phyloP scores from a whole-genome alignment of 2,888 invertebrate species.

The Synergus gifuensis region DNA sequence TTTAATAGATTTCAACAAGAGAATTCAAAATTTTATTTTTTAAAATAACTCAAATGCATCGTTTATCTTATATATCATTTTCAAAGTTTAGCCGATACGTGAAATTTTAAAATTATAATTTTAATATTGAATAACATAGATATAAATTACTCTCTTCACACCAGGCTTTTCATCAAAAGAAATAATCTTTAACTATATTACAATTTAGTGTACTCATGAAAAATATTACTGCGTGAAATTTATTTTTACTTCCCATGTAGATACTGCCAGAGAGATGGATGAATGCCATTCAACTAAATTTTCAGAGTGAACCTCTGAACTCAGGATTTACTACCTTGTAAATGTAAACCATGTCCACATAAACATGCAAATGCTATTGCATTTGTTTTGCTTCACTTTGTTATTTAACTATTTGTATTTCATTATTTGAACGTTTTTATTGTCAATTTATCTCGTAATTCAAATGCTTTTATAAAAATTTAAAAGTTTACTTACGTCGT shows the following conservation, averaged over 20 bases:
- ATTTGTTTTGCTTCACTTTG: not conserved
- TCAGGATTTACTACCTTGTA: not conserved
- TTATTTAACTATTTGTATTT: not conserved
- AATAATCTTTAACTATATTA: not conserved
- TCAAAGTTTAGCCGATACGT: not conserved
- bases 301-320: not conserved
- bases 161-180: not conserved
- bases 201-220: not conserved
- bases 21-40: too few species aligned
- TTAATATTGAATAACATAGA: not conserved
- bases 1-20: too few species aligned
- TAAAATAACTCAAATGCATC: too few species aligned
- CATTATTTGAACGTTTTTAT: not conserved
- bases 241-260: not conserved
- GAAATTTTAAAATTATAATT: not conserved
- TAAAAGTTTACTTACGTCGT: slow-evolving; percentile 68
- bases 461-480: not conserved
- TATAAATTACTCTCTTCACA: not conserved
- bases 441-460: not conserved
- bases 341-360: not conserved
- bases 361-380: not conserved
- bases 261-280: not conserved
- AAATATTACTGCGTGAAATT: not conserved
- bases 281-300: slow-evolving; percentile 19
- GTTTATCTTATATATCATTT: not conserved